Conservation (phyloP, 2,888 invertebrate species). For the Amphipyra tragopoginis region DNA sequence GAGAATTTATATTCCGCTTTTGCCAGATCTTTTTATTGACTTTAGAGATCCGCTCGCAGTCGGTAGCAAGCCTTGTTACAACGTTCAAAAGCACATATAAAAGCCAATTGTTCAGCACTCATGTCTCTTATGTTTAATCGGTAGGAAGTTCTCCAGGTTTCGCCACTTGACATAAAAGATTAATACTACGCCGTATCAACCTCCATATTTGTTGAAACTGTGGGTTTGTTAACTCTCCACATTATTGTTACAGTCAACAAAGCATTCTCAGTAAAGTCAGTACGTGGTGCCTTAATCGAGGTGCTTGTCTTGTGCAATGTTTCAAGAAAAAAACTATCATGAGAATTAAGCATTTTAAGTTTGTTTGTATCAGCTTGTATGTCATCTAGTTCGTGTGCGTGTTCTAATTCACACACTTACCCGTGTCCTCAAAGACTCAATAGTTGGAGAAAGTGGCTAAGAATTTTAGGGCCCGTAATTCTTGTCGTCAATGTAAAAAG, state of each 20-base stretch:
- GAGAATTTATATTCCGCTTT: no score
- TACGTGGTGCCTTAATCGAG: conserved; percentile 65
- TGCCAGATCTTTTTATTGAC: no score
- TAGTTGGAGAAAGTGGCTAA: conserved; percentile 2
- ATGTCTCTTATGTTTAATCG: conserved; percentile 14
- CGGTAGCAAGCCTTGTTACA: no score
- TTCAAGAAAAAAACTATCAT: conserved; percentile 44
- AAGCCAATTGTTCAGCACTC: neutral
- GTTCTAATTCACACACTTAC: conserved; percentile 38
- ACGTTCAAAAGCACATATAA: no score
- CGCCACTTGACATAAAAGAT: conserved; percentile 56
- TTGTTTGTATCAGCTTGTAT: conserved; percentile 34
- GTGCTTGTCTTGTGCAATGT: conserved; percentile 63
- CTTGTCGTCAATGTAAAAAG: neutral
- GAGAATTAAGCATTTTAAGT: conserved; percentile 40
- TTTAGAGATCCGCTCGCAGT: no score
- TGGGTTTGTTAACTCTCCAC: conserved; percentile 65
- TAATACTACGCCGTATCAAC: conserved; percentile 56
- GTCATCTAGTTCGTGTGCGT: conserved; percentile 33
- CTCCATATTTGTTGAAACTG: conserved; percentile 69
- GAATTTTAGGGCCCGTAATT: no score
- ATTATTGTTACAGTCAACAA: conserved; percentile 73
- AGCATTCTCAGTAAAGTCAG: conserved; percentile 57
- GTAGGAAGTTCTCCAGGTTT: conserved; percentile 39
- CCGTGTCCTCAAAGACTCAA: neutral